These are phyloP conservation scores for Darevskia mixta DNA, from an alignment of 2,797 vertebrate species.

Conservation along the genomic window DNA sequence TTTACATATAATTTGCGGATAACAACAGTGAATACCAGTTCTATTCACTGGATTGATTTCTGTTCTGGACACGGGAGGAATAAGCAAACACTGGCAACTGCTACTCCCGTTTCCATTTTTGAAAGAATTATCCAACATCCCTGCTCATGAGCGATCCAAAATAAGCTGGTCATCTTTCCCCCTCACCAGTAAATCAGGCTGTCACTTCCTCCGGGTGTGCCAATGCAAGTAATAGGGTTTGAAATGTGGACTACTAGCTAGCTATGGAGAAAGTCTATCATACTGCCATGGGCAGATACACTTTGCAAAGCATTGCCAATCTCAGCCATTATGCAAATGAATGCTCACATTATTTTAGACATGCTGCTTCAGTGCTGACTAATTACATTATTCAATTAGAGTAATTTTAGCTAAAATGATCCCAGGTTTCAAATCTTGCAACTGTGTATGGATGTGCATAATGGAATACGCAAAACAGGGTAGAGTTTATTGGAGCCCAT, in stretches of 20 bases:
- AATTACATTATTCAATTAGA: constrained; percentile 75
- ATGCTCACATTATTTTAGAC: constrained; percentile 72
- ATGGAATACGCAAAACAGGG: not conserved
- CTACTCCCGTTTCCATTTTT: too few species aligned
- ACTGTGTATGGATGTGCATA: not conserved
- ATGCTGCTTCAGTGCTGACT: constrained; percentile 68
- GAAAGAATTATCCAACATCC: too few species aligned
- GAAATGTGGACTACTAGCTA: constrained; percentile 46
- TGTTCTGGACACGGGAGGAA: too few species aligned
- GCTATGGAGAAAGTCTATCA: constrained; percentile 52
- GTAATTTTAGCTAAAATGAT: constrained; percentile 64
- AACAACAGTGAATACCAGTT: too few species aligned
- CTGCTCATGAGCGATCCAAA: constrained; percentile 44
- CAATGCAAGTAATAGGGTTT: constrained; percentile 56
- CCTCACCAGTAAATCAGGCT: constrained; percentile 50
- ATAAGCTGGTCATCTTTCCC: constrained; percentile 2
- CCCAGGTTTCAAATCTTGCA: constrained; percentile 61
- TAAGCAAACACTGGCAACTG: too few species aligned
- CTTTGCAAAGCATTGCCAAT: constrained; percentile 64
- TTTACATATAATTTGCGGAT: too few species aligned
- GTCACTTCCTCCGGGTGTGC: constrained; percentile 43
- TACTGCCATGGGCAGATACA: constrained; percentile 51
- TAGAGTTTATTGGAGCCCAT: not conserved
- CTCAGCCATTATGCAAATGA: constrained; percentile 73
- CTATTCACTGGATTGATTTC: too few species aligned